phyloP scores from a whole-genome alignment of 2,888 invertebrate species.

The Heteromurus nitidus region DNA sequence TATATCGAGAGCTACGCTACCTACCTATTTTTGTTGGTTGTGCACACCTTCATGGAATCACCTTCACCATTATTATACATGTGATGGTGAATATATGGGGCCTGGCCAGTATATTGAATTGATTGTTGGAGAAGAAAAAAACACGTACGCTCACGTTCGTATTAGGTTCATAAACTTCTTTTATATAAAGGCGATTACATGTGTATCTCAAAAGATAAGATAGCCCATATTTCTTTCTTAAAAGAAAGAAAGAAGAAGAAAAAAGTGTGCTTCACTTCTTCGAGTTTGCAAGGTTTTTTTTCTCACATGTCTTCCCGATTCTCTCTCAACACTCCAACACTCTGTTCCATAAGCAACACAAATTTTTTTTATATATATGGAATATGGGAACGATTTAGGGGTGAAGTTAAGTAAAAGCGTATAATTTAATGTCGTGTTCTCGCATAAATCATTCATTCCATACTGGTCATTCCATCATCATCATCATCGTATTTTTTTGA shows the following conservation, averaged over 20 bases:
- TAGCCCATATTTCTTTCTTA: slow-evolving; percentile 44
- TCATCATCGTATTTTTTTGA: slow-evolving; percentile 25
- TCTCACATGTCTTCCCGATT: slow-evolving; percentile 10
- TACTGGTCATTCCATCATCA: slow-evolving; percentile 67
- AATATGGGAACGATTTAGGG: slow-evolving; percentile 42
- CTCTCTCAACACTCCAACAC: slow-evolving; percentile 10
- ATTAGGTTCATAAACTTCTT: too few relatives aligned
- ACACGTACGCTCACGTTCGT: slow-evolving; percentile 4
- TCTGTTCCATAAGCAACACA: too few relatives aligned
- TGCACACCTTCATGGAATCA: too few relatives aligned
- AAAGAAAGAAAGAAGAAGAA: too few relatives aligned
- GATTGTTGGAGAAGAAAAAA: too few relatives aligned
- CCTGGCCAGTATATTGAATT: too few relatives aligned
- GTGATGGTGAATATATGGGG: too few relatives aligned
- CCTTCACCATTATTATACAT: too few relatives aligned
- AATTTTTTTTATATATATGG: too few relatives aligned
- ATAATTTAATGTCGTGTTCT: slow-evolving; percentile 70
- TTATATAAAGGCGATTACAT: slow-evolving; percentile 27
- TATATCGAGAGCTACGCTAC: too few relatives aligned
- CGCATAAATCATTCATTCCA: slow-evolving; percentile 72
- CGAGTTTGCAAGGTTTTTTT: slow-evolving; percentile 20
- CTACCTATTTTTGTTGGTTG: too few relatives aligned
- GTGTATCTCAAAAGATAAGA: slow-evolving; percentile 35
- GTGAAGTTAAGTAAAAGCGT: slow-evolving; percentile 58
- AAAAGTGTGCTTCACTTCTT: slow-evolving; percentile 32